Conservation (phyloP, 2,888 invertebrate genomes). For the Trachelus tabidus region DNA sequence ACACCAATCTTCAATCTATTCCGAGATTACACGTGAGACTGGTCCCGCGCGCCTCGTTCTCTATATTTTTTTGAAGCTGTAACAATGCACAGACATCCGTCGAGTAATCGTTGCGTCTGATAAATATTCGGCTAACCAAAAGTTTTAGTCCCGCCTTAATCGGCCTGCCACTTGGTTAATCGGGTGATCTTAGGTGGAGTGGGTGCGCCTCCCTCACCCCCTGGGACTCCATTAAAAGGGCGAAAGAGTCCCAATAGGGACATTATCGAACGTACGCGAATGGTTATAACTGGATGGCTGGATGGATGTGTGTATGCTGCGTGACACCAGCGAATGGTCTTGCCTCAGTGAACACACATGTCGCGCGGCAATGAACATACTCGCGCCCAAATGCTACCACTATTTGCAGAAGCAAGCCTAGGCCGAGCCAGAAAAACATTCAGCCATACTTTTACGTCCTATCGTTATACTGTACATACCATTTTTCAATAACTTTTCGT, state of each 20-base stretch:
- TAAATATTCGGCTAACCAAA: no score
- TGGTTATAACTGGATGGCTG: constrained; percentile 13
- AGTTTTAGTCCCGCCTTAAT: no score
- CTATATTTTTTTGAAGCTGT: no score
- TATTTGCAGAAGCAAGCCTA: no score
- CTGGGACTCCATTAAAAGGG: constrained; percentile 58
- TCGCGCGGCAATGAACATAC: constrained; percentile 37
- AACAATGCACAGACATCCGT: no score
- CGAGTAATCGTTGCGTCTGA: no score
- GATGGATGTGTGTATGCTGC: constrained; percentile 47
- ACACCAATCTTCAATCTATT: neutral
- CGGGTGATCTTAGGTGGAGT: neutral
- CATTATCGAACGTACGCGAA: constrained; percentile 36
- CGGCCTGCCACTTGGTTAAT: no score
- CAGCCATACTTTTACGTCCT: no score
- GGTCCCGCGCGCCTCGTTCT: neutral
- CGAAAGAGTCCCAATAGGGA: constrained; percentile 63
- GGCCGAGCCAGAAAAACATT: no score
- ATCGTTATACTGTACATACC: no score
- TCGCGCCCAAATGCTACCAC: constrained; percentile 1
- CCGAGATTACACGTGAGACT: neutral
- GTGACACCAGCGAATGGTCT: constrained; percentile 53
- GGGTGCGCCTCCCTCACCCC: constrained; percentile 20
- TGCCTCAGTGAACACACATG: constrained; percentile 65
- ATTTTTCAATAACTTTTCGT: no score